Conservation (phyloP, 2,113 vertebrate genomes). For the Gobiocypris rarus region DNA sequence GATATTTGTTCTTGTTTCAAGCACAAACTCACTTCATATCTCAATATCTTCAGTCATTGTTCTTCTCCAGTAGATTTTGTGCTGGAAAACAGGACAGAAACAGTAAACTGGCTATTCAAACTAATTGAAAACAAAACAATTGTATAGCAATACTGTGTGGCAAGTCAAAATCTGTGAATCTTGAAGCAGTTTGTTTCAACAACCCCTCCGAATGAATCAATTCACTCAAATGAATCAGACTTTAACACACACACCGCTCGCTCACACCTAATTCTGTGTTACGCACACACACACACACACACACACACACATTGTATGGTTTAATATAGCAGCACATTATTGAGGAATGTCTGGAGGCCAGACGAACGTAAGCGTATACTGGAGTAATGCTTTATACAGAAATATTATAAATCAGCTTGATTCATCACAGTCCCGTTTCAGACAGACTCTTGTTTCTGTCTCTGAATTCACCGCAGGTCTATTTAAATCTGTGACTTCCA, state of each 20-base stretch:
- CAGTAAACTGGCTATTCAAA: not conserved
- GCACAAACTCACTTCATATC: too few relatives aligned
- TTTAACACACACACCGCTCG: slow-evolving; percentile 1
- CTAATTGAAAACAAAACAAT: not conserved
- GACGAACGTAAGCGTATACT: slow-evolving; percentile 34
- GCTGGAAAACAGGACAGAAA: too few relatives aligned
- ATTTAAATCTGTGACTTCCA: slow-evolving; percentile 5
- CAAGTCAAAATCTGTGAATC: not conserved
- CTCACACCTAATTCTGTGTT: not conserved
- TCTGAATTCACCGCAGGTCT: not conserved
- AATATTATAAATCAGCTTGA: slow-evolving; percentile 49
- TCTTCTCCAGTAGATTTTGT: too few relatives aligned
- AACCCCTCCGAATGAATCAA: not conserved
- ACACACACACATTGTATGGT: slow-evolving; percentile 5
- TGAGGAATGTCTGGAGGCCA: slow-evolving; percentile 40
- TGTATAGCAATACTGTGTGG: not conserved
- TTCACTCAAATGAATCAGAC: not conserved
- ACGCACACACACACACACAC: too few relatives aligned
- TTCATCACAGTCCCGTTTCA: slow-evolving; percentile 40
- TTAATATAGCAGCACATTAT: slow-evolving; percentile 51
- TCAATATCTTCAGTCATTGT: too few relatives aligned
- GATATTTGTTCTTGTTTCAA: too few relatives aligned
- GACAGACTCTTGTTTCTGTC: not conserved
- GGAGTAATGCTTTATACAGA: slow-evolving; percentile 39
- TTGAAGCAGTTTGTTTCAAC: not conserved